Evolutionary conservation across 2,888 invertebrate species (phyloP).

Genomic region (Clepsis dumicolana): DNA sequence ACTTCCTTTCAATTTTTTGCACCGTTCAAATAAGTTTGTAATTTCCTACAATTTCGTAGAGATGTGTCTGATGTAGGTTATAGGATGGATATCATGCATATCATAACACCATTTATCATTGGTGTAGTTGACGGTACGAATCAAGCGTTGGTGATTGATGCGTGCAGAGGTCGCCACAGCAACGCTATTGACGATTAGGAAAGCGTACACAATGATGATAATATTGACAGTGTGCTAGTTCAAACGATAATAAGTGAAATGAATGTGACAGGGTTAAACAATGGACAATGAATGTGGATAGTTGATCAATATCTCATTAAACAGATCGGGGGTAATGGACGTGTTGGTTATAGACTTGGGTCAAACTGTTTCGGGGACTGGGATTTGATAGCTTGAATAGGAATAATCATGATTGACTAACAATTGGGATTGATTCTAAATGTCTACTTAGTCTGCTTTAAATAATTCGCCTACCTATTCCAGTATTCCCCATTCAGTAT

Average conservation of each 20-base stretch:
- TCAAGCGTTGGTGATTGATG: conserved; percentile 32
- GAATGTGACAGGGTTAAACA: conserved; percentile 40
- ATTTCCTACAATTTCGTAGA: background rate
- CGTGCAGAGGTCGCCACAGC: conserved; percentile 21
- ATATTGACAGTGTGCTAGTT: conserved; percentile 33
- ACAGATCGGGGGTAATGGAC: background rate
- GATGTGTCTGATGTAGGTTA: conserved; percentile 8
- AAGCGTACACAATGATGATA: conserved; percentile 27
- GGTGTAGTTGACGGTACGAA: conserved; percentile 3
- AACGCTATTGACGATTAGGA: conserved; percentile 20
- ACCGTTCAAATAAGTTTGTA: background rate
- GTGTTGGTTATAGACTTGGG: conserved; percentile 14
- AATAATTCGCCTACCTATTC: background rate
- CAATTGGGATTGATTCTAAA: background rate
- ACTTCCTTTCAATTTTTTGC: background rate
- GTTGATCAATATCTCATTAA: conserved; percentile 27
- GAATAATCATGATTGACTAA: background rate
- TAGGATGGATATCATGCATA: background rate
- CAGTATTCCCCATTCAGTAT: background rate
- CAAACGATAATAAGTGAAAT: conserved; percentile 27
- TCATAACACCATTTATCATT: conserved; percentile 7
- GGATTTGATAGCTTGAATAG: conserved; percentile 6
- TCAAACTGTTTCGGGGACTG: background rate
- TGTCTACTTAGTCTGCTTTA: background rate
- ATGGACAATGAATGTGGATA: conserved; percentile 27